Evolutionary conservation across 2,888 invertebrate species (phyloP).

Genomic region (Molorchus minor): DNA sequence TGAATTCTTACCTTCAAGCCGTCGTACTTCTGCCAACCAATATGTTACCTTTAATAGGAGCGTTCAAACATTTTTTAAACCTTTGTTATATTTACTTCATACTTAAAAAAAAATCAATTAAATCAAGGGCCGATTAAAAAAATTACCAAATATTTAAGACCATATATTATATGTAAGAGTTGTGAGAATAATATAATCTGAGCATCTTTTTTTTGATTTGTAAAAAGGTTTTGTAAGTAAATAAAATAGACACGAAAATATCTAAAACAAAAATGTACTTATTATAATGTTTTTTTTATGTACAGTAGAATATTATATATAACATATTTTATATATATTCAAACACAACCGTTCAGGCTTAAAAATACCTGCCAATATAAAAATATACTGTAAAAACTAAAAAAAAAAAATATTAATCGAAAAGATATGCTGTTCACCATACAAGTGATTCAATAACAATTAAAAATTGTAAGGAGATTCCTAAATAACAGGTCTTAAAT

Average conservation of each 20-base stretch:
- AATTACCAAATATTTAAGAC: no score
- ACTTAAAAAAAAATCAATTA: no score
- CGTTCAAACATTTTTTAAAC: no score
- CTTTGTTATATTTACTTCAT: no score
- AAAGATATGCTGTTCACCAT: slow-evolving; percentile 55
- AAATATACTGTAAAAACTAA: slow-evolving; percentile 53
- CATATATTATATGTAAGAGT: no score
- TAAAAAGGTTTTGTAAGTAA: no score
- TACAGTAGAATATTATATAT: slow-evolving; percentile 60
- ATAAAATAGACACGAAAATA: slow-evolving; percentile 24
- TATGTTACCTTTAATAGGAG: no score
- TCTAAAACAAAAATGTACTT: slow-evolving; percentile 39
- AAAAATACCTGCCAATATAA: slow-evolving; percentile 54
- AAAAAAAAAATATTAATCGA: slow-evolving; percentile 38
- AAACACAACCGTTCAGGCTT: slow-evolving; percentile 55
- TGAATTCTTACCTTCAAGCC: no score
- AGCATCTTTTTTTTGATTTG: no score
- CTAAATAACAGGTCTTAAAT: slow-evolving; percentile 41
- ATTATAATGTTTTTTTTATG: slow-evolving; percentile 56
- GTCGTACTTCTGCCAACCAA: no score
- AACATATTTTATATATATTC: slow-evolving; percentile 53
- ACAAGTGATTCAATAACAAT: slow-evolving; percentile 45
- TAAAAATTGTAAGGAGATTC: slow-evolving; percentile 31
- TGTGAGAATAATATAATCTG: no score
- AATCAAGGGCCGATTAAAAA: no score